Evolutionary conservation across 2,888 invertebrate genomes (phyloP).

Genomic region (Sympetrum striolatum): DNA sequence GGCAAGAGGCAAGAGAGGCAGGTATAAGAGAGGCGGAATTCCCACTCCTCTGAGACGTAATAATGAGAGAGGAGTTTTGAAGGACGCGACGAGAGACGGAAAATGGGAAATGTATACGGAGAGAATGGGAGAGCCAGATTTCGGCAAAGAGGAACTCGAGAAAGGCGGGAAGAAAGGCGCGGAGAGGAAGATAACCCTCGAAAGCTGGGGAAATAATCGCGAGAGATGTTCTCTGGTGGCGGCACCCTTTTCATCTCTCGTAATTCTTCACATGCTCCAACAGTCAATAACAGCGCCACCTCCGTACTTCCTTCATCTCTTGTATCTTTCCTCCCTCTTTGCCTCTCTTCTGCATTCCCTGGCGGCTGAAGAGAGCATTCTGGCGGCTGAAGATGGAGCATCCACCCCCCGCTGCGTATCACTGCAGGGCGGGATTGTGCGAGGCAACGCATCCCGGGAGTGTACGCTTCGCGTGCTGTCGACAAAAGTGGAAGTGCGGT

Average conservation of each 20-base stretch:
- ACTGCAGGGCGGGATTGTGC: neutral
- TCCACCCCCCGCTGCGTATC: neutral
- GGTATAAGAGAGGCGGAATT: neutral
- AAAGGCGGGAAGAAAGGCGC: neutral
- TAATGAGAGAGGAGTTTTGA: slow-evolving; percentile 1
- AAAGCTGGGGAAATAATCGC: slow-evolving; percentile 35
- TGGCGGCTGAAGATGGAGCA: neutral
- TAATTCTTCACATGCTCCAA: slow-evolving; percentile 35
- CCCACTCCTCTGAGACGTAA: neutral
- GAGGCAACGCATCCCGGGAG: neutral
- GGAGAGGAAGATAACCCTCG: neutral
- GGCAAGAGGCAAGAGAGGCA: too few species aligned
- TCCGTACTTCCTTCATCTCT: neutral
- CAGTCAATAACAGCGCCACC: slow-evolving; percentile 30
- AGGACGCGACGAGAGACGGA: neutral
- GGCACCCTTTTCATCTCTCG: slow-evolving; percentile 35
- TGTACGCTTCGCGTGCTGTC: slow-evolving; percentile 8
- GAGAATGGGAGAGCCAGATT: neutral
- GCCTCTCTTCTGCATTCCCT: neutral
- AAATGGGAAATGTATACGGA: neutral
- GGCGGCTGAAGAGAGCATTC: neutral
- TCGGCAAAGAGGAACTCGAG: neutral
- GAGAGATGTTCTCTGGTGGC: slow-evolving; percentile 30
- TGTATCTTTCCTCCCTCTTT: neutral
- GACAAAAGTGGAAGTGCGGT: slow-evolving; percentile 38